phyloP scores from a whole-genome alignment of 1,140 invertebrate species.

The Dufourea novaeangliae region DNA sequence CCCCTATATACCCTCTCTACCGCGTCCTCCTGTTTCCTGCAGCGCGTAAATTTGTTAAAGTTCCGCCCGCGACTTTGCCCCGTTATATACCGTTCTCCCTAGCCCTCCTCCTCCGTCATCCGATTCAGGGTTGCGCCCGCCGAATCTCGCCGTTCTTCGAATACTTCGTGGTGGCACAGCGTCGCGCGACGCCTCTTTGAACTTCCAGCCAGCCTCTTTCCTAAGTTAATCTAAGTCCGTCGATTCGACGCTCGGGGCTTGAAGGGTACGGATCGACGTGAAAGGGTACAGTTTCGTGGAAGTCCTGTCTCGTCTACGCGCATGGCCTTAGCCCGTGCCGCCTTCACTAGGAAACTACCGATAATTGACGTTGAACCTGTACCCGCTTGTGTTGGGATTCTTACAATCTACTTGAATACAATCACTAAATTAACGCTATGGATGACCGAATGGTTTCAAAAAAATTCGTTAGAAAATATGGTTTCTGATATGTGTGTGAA shows the following conservation, averaged over 20 bases:
- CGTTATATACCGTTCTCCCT: constrained; percentile 13
- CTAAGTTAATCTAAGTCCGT: constrained; percentile 67
- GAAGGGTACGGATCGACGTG: constrained; percentile 27
- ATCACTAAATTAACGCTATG: too few relatives aligned
- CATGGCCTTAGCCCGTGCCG: too few relatives aligned
- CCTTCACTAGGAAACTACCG: neutral
- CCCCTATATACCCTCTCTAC: constrained; percentile 9
- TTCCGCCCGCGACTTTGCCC: constrained; percentile 55
- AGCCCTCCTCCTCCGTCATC: too few relatives aligned
- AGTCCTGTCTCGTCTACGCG: neutral
- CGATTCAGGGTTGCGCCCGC: constrained; percentile 60
- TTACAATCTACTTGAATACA: too few relatives aligned
- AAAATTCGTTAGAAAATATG: neutral
- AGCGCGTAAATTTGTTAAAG: constrained; percentile 67
- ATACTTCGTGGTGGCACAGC: constrained; percentile 60
- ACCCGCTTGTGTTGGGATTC: neutral
- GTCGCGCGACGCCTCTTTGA: constrained; percentile 56
- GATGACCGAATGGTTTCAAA: too few relatives aligned
- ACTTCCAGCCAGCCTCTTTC: constrained; percentile 47
- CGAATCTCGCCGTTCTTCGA: constrained; percentile 67
- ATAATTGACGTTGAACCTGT: neutral
- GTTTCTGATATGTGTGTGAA: neutral
- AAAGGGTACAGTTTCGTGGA: constrained; percentile 17
- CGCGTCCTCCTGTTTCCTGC: constrained; percentile 51
- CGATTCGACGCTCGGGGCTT: constrained; percentile 22